phyloP scores from a whole-genome alignment of 2,113 vertebrate genomes.

The Nerophis ophidion region DNA sequence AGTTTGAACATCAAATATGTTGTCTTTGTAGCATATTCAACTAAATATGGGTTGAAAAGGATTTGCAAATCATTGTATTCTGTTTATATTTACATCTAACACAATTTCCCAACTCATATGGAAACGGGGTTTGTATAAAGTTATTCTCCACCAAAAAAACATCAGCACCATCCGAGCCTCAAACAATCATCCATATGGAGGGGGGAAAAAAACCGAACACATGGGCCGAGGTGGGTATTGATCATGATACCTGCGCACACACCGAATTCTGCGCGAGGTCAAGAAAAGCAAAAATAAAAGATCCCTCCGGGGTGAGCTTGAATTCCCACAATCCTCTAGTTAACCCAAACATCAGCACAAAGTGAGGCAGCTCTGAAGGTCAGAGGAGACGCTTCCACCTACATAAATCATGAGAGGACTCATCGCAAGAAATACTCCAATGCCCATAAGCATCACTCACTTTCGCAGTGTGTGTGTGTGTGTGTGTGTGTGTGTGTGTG shows the following conservation, averaged over 20 bases:
- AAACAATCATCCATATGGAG: slow-evolving; percentile 47
- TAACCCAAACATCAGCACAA: slow-evolving; percentile 73
- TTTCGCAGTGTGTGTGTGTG: slow-evolving; percentile 10
- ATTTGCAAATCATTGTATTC: too few species aligned
- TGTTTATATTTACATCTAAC: too few species aligned
- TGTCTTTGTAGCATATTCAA: too few species aligned
- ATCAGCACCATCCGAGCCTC: slow-evolving; percentile 31
- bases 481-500: slow-evolving; percentile 29
- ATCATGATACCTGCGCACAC: slow-evolving; percentile 52
- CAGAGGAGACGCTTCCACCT: slow-evolving; percentile 63
- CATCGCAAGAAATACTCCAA: slow-evolving; percentile 62
- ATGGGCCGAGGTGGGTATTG: slow-evolving; percentile 62
- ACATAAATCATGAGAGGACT: slow-evolving; percentile 72
- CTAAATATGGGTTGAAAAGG: too few species aligned
- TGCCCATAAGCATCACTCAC: slow-evolving; percentile 57
- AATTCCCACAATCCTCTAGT: slow-evolving; percentile 65
- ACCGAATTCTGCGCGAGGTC: slow-evolving; percentile 54
- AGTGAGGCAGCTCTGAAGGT: slow-evolving; percentile 68
- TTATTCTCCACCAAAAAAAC: background rate
- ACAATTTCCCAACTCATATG: too few species aligned
- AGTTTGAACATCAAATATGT: too few species aligned
- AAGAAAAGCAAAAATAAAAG: slow-evolving; percentile 28
- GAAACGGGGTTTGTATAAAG: too few species aligned
- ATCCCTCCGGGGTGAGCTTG: slow-evolving; percentile 47
- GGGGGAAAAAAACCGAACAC: slow-evolving; percentile 40